These are phyloP conservation scores for Allacma fusca DNA, from an alignment of 2,888 invertebrate species.

Conservation along the genomic window DNA sequence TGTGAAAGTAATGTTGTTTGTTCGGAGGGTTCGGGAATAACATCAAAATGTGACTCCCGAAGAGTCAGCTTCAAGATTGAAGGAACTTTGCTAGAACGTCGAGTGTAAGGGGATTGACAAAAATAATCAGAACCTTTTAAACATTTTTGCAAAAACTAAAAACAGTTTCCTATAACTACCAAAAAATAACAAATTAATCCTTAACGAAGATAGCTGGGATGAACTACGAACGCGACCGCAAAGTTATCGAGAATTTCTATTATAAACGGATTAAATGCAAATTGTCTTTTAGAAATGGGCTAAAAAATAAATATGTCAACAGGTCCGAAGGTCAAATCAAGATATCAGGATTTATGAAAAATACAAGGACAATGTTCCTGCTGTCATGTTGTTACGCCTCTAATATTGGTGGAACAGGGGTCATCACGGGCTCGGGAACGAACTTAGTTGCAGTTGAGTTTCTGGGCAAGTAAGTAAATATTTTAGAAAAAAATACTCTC, in stretches of 20 bases:
- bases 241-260: too few relatives aligned
- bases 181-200: too few relatives aligned
- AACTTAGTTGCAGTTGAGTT: constrained; percentile 57
- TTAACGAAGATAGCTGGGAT: too few relatives aligned
- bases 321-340: background rate
- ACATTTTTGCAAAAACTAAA: too few relatives aligned
- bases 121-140: background rate
- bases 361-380: constrained; percentile 57
- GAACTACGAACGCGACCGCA: too few relatives aligned
- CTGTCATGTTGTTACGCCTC: constrained; percentile 57
- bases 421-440: constrained; percentile 57
- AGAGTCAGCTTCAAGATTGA: background rate
- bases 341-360: constrained; percentile 20
- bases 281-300: too few relatives aligned
- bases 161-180: too few relatives aligned
- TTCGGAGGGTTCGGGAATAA: too few relatives aligned
- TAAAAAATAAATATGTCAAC: too few relatives aligned
- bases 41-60: background rate
- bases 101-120: background rate
- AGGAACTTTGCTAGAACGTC: background rate
- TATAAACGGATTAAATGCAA: too few relatives aligned
- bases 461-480: constrained; percentile 43
- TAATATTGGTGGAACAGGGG: constrained; percentile 60
- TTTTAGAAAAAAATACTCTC: too few relatives aligned
- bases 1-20: too few relatives aligned